Evolutionary conservation across 2,888 invertebrate species (phyloP).

Genomic region (Lysandra bellargus): DNA sequence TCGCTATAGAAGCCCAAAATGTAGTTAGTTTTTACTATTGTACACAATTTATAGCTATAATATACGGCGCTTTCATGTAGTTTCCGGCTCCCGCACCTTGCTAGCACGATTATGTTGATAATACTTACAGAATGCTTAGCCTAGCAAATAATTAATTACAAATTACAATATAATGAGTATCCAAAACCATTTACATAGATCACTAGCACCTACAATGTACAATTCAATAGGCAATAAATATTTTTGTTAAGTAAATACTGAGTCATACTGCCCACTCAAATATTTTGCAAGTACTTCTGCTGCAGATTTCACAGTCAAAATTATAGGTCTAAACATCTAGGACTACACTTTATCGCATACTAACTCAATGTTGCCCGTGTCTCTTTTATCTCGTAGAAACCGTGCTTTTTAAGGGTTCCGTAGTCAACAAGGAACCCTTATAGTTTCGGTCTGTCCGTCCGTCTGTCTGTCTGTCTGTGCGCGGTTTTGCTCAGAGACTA

Average conservation of each 20-base stretch:
- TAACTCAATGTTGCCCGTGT: background rate
- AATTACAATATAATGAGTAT: background rate
- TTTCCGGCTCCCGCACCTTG: too few species aligned
- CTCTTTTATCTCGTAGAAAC: too few species aligned
- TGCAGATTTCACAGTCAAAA: background rate
- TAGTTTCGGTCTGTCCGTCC: too few species aligned
- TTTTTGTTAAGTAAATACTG: background rate
- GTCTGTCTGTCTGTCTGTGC: too few species aligned
- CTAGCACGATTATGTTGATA: background rate
- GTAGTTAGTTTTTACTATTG: too few species aligned
- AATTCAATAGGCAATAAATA: background rate
- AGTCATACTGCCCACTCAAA: background rate
- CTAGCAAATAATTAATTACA: background rate
- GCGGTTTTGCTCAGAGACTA: too few species aligned
- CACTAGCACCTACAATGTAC: background rate
- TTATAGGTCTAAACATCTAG: background rate
- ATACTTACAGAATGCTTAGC: background rate
- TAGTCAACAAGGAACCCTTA: too few species aligned
- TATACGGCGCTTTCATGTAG: too few species aligned
- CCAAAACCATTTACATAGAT: background rate
- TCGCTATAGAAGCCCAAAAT: too few species aligned
- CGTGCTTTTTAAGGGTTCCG: too few species aligned
- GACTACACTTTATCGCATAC: background rate
- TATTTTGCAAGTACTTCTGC: background rate
- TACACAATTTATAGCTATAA: too few species aligned